Percentiles rank a stretch among this genome's conserved stretches.
Conservation (phyloP, 2,888 invertebrate genomes). For the Drosophila neotestacea region DNA sequence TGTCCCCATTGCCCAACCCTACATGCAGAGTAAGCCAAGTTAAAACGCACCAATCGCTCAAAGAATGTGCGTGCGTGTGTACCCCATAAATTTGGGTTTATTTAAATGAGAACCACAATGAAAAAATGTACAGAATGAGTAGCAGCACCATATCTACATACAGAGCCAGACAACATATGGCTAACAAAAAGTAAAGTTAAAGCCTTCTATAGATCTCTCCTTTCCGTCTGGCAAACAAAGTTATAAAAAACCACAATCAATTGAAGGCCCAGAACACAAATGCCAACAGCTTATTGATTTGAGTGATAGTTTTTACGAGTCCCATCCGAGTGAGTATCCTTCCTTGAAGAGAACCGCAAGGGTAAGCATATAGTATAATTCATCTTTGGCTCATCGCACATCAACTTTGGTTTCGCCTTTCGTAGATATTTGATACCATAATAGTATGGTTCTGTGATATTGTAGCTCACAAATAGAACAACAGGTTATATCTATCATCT, state of each 20-base stretch:
- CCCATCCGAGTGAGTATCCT: conserved; percentile 3
- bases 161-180: conserved; percentile 56
- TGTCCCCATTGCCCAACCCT: neutral
- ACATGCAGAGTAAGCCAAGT: conserved; percentile 36
- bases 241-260: conserved; percentile 32
- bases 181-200: conserved; percentile 45
- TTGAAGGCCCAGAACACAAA: conserved; percentile 15
- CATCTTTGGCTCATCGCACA: conserved; percentile 22
- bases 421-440: conserved; percentile 5
- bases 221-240: conserved; percentile 24
- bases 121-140: conserved; percentile 1
- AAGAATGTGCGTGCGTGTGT: conserved; percentile 30
- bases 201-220: neutral
- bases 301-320: conserved; percentile 47
- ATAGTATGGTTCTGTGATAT: neutral
- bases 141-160: conserved; percentile 1
- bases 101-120: conserved; percentile 66
- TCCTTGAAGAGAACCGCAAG: conserved; percentile 19
- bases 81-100: conserved; percentile 70
- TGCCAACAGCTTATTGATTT: conserved; percentile 57
- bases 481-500: neutral
- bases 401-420: conserved; percentile 11
- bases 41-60: conserved; percentile 64
- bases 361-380: conserved; percentile 32
- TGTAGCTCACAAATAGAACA: neutral